Evolutionary conservation across 2,888 invertebrate species (phyloP), one percentile per base, ranked within the genome.

Genomic region (Actias luna): DNA sequence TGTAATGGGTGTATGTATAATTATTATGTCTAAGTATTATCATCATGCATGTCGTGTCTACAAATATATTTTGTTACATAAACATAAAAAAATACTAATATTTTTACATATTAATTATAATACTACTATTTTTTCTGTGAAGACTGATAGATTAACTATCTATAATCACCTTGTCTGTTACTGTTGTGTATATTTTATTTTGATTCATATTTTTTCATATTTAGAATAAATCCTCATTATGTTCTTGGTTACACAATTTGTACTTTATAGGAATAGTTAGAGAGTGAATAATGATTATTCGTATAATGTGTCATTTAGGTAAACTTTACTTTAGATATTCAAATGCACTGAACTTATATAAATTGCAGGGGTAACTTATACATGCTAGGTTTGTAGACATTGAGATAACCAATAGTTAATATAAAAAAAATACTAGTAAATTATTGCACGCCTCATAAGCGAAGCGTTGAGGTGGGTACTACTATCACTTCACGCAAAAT

Each of bases 1-100:
- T 81, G 79, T 85, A 92, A 91, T 83, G 87, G 89, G 80, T 91
- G 92, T 92, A 92, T 92, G 90, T 92, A 92, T 72, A 68, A 68
- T 78, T 74, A 76, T 74, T 78, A 77, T 77, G 70, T 78, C 74
- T 70, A 69, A 67, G 69, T 78, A 71, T 80, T 75, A 66, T 84
- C 76, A 70, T 80, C 76, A 66, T 84, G 89, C 88, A 80, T 83
- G 86, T 69, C 69, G 31, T 46, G 57, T 64, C 61, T 58, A 58
- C 59, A 63, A 63, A 65, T 64, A 50, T 59, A 42, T 61, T 52
- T 55, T 42, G 46, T 4, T 39, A 0, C 18, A 42, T 7, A 42
- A 42, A 18, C 42, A 42, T 42, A 42, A 50, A 12, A 22, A 22
- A 25, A 12, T 25, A 39, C 36, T 16, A 39, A 39, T 16, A 16